These are phyloP conservation scores for Cryptus armator DNA, from an alignment of 2,888 invertebrate genomes.

Conservation along the genomic window DNA sequence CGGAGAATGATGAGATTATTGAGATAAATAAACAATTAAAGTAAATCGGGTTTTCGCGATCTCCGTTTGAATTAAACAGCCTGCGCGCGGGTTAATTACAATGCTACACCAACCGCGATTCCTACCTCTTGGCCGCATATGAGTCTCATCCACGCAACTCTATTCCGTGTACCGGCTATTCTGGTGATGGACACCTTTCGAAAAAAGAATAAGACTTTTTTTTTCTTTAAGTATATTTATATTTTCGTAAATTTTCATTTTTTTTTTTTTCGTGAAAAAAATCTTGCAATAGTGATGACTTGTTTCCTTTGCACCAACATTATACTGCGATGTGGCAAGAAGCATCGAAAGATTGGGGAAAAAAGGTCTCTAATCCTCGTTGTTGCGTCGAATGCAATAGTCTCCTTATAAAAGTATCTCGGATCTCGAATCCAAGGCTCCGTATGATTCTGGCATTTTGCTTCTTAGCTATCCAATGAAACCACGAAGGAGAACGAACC, in stretches of 20 bases:
- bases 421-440: slow-evolving; percentile 73
- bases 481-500: slow-evolving; percentile 52
- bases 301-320: not conserved
- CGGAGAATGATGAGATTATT: slow-evolving; percentile 19
- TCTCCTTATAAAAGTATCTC: slow-evolving; percentile 77
- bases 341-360: slow-evolving; percentile 1
- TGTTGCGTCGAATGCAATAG: slow-evolving; percentile 75
- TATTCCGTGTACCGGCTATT: slow-evolving; percentile 34
- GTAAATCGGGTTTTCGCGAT: slow-evolving; percentile 55
- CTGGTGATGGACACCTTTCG: not conserved
- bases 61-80: slow-evolving; percentile 56
- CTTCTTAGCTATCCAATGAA: slow-evolving; percentile 21
- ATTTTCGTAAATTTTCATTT: too few species aligned
- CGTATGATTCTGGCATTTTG: slow-evolving; percentile 36
- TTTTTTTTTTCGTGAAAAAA: not conserved
- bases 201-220: not conserved
- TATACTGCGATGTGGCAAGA: not conserved
- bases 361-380: slow-evolving; percentile 69
- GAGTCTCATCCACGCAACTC: slow-evolving; percentile 60
- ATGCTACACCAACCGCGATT: slow-evolving; percentile 67
- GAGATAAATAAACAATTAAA: slow-evolving; percentile 59
- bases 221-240: too few species aligned
- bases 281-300: not conserved
- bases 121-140: slow-evolving; percentile 56
- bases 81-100: slow-evolving; percentile 59